Percentiles rank a stretch among this genome's conserved stretches.
Conservation (phyloP, 1,140 invertebrate genomes). For the Drosophila fuyamai region DNA sequence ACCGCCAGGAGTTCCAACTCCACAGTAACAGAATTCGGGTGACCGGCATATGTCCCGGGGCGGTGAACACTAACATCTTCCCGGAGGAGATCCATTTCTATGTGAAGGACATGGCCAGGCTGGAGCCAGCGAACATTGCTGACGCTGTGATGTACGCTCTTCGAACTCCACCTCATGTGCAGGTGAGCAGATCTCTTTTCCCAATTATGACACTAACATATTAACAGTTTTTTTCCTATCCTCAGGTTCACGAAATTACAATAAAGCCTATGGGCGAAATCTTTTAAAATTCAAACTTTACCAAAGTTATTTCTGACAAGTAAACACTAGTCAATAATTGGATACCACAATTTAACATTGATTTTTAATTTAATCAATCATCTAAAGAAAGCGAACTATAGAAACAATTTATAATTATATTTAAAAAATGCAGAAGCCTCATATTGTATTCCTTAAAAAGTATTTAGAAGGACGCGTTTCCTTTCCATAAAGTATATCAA, state of each 20-base stretch:
- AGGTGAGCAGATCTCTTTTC: conserved; percentile 68
- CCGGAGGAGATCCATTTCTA: conserved; percentile 70
- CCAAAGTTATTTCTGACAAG: too few relatives aligned
- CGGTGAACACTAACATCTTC: conserved; percentile 87
- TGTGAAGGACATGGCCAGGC: conserved; percentile 70
- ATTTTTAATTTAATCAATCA: too few relatives aligned
- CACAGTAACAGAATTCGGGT: conserved; percentile 87
- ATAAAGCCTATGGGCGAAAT: conserved; percentile 84
- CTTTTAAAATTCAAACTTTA: conserved; percentile 46
- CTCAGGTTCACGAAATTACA: conserved; percentile 84
- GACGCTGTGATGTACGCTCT: conserved; percentile 87
- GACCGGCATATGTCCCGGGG: conserved; percentile 87
- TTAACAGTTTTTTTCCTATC: neutral
- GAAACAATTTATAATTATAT: too few relatives aligned
- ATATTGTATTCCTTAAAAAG: too few relatives aligned
- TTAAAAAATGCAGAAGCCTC: too few relatives aligned
- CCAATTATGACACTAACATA: neutral
- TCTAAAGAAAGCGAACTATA: too few relatives aligned
- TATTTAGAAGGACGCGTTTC: too few relatives aligned
- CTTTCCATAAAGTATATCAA: too few relatives aligned
- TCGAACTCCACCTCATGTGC: conserved; percentile 87
- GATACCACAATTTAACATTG: too few relatives aligned
- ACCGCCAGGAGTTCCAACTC: conserved; percentile 86
- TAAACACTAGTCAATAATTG: too few relatives aligned
- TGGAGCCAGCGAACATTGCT: conserved; percentile 85